These are phyloP conservation scores for Aquatica leii DNA, from an alignment of 2,888 invertebrate species.

Conservation along the genomic window DNA sequence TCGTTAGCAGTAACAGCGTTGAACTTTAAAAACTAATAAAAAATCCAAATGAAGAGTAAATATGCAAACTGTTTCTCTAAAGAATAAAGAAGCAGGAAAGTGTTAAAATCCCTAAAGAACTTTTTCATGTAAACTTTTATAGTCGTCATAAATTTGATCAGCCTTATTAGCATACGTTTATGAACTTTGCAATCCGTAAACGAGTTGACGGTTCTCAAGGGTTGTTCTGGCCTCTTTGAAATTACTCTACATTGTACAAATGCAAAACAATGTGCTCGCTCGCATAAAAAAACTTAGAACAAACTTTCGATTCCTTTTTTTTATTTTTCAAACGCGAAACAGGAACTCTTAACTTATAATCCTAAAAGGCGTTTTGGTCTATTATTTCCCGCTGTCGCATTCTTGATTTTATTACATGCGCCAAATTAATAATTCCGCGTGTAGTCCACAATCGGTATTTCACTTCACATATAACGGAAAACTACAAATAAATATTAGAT, in stretches of 20 bases:
- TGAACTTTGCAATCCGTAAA: slow-evolving; percentile 47
- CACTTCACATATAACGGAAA: too few relatives aligned
- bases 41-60: slow-evolving; percentile 43
- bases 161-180: slow-evolving; percentile 48
- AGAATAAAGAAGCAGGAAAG: slow-evolving; percentile 40
- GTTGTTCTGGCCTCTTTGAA: slow-evolving; percentile 37
- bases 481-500: background rate
- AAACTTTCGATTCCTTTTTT: slow-evolving; percentile 22
- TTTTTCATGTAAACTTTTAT: slow-evolving; percentile 45
- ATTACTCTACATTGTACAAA: slow-evolving; percentile 43
- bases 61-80: slow-evolving; percentile 42
- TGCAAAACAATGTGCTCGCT: slow-evolving; percentile 39
- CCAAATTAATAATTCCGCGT: too few relatives aligned
- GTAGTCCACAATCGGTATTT: too few relatives aligned
- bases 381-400: background rate
- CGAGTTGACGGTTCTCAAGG: slow-evolving; percentile 44
- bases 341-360: slow-evolving; percentile 11
- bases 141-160: slow-evolving; percentile 46
- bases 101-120: slow-evolving; percentile 42
- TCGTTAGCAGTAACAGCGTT: slow-evolving; percentile 31
- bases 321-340: slow-evolving; percentile 1
- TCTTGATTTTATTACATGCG: slow-evolving; percentile 19
- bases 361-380: background rate
- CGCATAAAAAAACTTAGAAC: slow-evolving; percentile 14
- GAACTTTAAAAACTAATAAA: slow-evolving; percentile 37